Evolutionary conservation across 2,113 vertebrate genomes (phyloP), one percentile per base, ranked within the genome.

Genomic region (Dinomys branickii): DNA sequence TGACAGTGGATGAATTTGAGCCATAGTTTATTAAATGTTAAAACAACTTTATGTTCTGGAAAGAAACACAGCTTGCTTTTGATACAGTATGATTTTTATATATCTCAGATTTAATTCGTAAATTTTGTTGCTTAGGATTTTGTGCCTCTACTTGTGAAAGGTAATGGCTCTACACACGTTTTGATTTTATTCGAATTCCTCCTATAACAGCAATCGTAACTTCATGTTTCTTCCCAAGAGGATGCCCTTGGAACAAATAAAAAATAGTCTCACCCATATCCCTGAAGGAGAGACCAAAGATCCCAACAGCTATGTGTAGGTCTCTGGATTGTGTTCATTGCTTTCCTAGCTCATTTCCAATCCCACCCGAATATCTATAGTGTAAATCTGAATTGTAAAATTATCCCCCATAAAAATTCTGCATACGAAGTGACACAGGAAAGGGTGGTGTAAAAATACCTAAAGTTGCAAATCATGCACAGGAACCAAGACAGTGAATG

Each of bases 51-150:
- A 33, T 65, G 20, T 93, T 77, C 59, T 87, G 86, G 58, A n/a
- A 61, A 69, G 67, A 87, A 90, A 92, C 3, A 13, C 38, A 92
- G 38, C 28, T 61, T 86, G 56, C 52, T 26, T 65, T 7, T 20
- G 47, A 85, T 92, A 30, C 78, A 17, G 89, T 97, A 20, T 20
- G 28, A 85, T 92, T 94, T 94, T 75, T 65, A 85, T 26, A 13
- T 75, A 67, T 59, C 30, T 90, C 61, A 26, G 24, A 52, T 58
- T 85, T 89, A 35, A 69, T 77, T 38, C 52, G 59, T n/a, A 69
- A 61, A 14, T 26, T 63, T 85, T 78, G 69, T 50, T 1, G 14
- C 91, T 94, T 78, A 90, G 30, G 0, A 30, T 77, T 94, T 8
- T 90, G 33, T 5, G 52, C 26, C 3, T 52, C 47, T 69, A 41